phyloP scores from a whole-genome alignment of 2,797 vertebrate genomes.

The Pogonophryne albipinna region DNA sequence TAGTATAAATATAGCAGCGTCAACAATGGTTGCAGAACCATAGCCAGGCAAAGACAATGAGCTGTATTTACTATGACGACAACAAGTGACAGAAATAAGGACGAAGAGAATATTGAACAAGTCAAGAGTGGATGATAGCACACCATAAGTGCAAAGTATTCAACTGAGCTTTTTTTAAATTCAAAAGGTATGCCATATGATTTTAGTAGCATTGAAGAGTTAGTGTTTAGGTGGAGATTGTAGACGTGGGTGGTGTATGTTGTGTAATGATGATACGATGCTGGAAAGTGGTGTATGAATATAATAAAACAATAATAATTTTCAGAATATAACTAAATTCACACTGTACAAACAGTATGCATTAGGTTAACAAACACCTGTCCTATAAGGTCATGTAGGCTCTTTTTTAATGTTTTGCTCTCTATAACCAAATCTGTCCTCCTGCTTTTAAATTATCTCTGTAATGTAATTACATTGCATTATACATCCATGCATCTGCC shows the following conservation, averaged over 20 bases:
- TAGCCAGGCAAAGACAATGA: conserved; percentile 10
- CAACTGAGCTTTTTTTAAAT: no score
- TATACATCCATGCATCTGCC: conserved; percentile 9
- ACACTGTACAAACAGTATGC: background rate
- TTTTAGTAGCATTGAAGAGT: background rate
- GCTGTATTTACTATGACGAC: conserved; percentile 23
- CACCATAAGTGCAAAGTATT: background rate
- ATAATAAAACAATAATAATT: background rate
- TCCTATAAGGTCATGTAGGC: background rate
- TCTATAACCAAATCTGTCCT: background rate
- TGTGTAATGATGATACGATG: background rate
- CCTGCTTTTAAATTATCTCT: background rate
- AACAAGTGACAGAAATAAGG: no score
- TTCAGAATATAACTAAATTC: background rate
- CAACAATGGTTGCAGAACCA: conserved; percentile 4
- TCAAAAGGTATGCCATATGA: background rate
- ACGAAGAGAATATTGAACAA: background rate
- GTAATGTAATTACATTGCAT: conserved; percentile 8
- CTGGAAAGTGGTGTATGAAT: background rate
- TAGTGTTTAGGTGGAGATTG: background rate
- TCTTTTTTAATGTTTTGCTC: background rate
- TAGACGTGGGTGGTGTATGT: background rate
- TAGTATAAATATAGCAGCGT: conserved; percentile 22
- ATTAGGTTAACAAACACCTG: background rate
- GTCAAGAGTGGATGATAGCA: background rate